Evolutionary conservation across 2,888 invertebrate genomes (phyloP), one percentile per base, ranked within the genome.

Genomic region (Iselma pallidipennis): DNA sequence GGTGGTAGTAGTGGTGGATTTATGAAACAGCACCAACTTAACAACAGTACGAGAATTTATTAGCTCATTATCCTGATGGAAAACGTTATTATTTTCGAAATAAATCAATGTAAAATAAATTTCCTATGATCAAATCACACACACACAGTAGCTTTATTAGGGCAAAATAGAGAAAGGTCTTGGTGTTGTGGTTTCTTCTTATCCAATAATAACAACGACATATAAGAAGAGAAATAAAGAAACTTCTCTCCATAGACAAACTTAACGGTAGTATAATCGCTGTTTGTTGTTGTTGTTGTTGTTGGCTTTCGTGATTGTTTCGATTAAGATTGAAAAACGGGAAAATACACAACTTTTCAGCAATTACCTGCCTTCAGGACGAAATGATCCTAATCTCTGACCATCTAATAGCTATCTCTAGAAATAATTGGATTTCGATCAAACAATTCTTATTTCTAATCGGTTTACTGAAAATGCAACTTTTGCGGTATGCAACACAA

Each of bases 41-140:
- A n/a, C 37, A 16, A 33, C 14, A 37, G 16, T 37, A 37, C 19
- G 4, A 19, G 37, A 59, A 59, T 59, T 59, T 59, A 55, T 59
- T 49, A 50, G 59, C 55, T 59, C 50, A 50, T 59, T 59, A 59
- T 59, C 45, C 29, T 28, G 54, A 53, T 49, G 19, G 31, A 54
- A 49, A 42, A 26, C 51, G 23, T 57, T 51, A 51, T 50, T 37
- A 37, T 50, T n/a, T 56, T 12, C 7, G 19, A 48, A 7, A 56
- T 56, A 56, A 56, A 56, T 49, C 56, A 56, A 49, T 16, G 37
- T 16, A n/a, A 16, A 37, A 37, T 37, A 37, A 37, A 37, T 37
- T 37, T 37, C 16, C 37, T 37, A 37, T 37, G 37, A 37, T 37
- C 19, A 37, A 37, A 16, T 16, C 6, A 37, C 37, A 37, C n/a